Evolutionary conservation across 2,797 vertebrate species (phyloP).

Genomic region (Takifugu rubripes): DNA sequence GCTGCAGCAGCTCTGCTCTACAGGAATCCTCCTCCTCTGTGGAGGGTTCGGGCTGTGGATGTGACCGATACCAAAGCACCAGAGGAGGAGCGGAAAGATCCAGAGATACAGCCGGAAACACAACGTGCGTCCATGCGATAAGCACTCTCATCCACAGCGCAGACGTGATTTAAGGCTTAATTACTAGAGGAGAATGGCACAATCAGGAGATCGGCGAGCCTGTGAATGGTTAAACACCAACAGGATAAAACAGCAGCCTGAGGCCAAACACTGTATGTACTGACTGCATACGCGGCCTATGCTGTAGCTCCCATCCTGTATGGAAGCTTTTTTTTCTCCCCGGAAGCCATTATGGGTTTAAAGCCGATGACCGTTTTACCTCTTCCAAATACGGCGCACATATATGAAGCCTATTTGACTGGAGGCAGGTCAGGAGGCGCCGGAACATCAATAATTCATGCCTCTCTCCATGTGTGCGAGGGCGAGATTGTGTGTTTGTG

Average conservation of each 20-base stretch:
- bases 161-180: conserved; percentile 3
- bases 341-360: conserved; percentile 48
- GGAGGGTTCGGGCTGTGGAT: too few species aligned
- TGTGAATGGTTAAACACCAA: conserved; percentile 18
- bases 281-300: conserved; percentile 20
- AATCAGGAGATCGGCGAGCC: conserved; percentile 5
- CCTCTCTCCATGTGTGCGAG: not conserved
- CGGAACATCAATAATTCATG: conserved; percentile 62
- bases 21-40: too few species aligned
- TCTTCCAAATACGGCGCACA: conserved; percentile 45
- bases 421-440: conserved; percentile 57
- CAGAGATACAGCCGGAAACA: conserved; percentile 1
- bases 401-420: conserved; percentile 54
- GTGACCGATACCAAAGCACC: too few species aligned
- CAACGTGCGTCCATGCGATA: conserved; percentile 14
- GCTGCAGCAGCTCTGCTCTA: not conserved
- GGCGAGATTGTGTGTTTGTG: conserved; percentile 9
- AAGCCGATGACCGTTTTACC: conserved; percentile 60
- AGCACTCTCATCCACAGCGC: conserved; percentile 17
- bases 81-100: too few species aligned
- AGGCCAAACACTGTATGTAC: conserved; percentile 12
- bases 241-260: conserved; percentile 18
- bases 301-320: conserved; percentile 25
- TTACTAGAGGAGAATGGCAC: not conserved
- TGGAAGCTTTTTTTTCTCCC: conserved; percentile 38